phyloP scores from a whole-genome alignment of 2,797 vertebrate species.

The Harpagifer antarcticus region DNA sequence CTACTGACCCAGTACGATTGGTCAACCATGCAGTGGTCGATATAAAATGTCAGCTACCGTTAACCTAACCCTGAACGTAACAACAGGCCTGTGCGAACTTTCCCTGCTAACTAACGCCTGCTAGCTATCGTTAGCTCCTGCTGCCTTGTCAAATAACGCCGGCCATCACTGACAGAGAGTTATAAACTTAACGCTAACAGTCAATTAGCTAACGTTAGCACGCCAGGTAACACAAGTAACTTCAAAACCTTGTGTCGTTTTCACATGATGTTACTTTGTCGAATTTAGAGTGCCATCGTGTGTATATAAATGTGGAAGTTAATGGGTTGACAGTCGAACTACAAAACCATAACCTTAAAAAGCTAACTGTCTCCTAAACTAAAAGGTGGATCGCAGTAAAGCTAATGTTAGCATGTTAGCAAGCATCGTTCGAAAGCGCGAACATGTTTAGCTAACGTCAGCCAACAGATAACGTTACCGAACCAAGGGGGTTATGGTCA shows the following conservation, averaged over 20 bases:
- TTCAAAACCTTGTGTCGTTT: conserved; percentile 23
- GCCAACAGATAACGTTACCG: conserved; percentile 52
- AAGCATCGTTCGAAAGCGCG: conserved; percentile 76
- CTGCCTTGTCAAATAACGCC: conserved; percentile 74
- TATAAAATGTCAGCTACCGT: conserved; percentile 36
- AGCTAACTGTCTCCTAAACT: conserved; percentile 20
- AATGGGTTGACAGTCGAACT: conserved; percentile 39
- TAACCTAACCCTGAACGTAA: conserved; percentile 39
- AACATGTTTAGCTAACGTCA: conserved; percentile 75
- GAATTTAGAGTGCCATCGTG: background rate
- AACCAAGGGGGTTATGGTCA: conserved; percentile 12
- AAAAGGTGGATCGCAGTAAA: conserved; percentile 52
- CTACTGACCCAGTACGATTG: conserved; percentile 7
- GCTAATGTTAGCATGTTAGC: conserved; percentile 67
- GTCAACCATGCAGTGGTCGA: conserved; percentile 27
- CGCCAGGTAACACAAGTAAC: conserved; percentile 51
- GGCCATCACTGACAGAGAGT: conserved; percentile 75
- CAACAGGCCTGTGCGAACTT: conserved; percentile 71
- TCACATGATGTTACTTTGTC: background rate
- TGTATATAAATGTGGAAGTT: background rate
- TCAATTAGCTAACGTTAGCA: conserved; percentile 67
- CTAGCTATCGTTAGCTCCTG: conserved; percentile 68
- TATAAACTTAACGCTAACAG: conserved; percentile 76
- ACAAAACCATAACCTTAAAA: conserved; percentile 22
- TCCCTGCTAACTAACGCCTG: conserved; percentile 60